Evolutionary conservation across 2,888 invertebrate genomes (phyloP), one percentile per base, ranked within the genome.

Genomic region (Cephus rjabovi): DNA sequence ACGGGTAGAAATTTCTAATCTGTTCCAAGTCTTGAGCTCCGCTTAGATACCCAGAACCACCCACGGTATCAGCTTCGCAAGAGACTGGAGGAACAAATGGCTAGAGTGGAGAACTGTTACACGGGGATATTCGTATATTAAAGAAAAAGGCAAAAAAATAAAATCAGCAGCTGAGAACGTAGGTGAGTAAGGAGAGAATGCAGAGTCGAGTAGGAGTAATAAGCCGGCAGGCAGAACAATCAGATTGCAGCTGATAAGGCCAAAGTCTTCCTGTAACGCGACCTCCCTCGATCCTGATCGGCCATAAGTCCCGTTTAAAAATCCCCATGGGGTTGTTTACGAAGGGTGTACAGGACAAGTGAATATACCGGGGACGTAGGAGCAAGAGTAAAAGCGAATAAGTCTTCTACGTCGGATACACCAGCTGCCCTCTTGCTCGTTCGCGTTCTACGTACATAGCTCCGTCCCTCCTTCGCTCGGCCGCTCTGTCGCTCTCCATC

Each of bases 251-350:
- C 85, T 86, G 86, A 88, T 89, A 88, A 88, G 11, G 83, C 85
- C 80, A 0, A 82, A 82, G 84, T 87, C 87, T 89, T 88, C 88
- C 88, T 88, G 88, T 88, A 88, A 89, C 85, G 84, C 83, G 86
- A 88, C 87, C 86, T 88, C 82, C 86, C 84, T 86, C 86, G 80
- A 83, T 79, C 81, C 81, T 69, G 74, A 56, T 56, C 23, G 15
- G 15, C 40, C 56, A 23, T 56, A 23, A 23, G 56, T 23, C 56
- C 56, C 23, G 23, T 56, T 23, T 9, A 56, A 56, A 15, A 6
- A 15, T 40, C 56, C 56, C 9, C 56, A 56, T 56, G 23, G 9
- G 56, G 23, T 56, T 56, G 23, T 56, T 56, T 9, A 9, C 56
- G 56, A 9, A 56, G 56, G 23, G 2, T 23, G 0, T 0, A 23